Evolutionary conservation across 64 coral and sea anemone genomes (phyloP), one percentile per base, ranked within the genome.

Genomic region (Porites australiensis): DNA sequence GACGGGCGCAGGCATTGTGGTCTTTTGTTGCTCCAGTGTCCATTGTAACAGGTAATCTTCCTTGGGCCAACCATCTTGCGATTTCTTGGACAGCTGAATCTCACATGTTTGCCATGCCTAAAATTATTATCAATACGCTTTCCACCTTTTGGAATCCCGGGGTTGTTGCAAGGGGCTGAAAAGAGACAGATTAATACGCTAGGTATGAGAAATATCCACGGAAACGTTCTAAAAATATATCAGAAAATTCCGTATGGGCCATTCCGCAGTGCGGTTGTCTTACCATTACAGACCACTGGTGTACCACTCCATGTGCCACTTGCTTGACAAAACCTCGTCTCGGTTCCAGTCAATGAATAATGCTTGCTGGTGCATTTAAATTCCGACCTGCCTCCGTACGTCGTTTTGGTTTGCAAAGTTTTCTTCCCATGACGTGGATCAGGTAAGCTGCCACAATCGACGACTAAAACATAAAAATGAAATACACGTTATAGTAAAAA

Each of bases 81-180:
- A 50, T 50, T 50, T 59, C 63, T 44, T 19, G 12, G 5, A 21
- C 86, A 88, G 23, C 6, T 13, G 70, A 88, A 88, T 21, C 52
- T 76, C 52, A 88, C 51, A 59, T 16, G 11, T 73, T 49, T 76
- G n/a, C 69, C 70, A 75, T 88, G 68, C 23, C 69, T 88, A 45
- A 92, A 92, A 43, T 76, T 53, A 5, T 86, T 76, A 19, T 82
- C 90, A 3, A 86, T 86, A 43, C 82, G 44, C 0, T 45, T n/a
- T 3, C 90, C 90, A n/a, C 74, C 8, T 15, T 14, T 68, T 67
- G 90, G 90, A 50, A 64, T 59, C 23, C 90, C 90, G 13, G 90
- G 90, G 77, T 92, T 60, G 44, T 57, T 52, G 68, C 90, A 92
- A 44, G 45, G 63, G 3, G 81, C 81, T 84, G 16, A 13, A 12